Evolutionary conservation across 2,113 vertebrate species (phyloP).

Genomic region (Tricholaema leucomelas): DNA sequence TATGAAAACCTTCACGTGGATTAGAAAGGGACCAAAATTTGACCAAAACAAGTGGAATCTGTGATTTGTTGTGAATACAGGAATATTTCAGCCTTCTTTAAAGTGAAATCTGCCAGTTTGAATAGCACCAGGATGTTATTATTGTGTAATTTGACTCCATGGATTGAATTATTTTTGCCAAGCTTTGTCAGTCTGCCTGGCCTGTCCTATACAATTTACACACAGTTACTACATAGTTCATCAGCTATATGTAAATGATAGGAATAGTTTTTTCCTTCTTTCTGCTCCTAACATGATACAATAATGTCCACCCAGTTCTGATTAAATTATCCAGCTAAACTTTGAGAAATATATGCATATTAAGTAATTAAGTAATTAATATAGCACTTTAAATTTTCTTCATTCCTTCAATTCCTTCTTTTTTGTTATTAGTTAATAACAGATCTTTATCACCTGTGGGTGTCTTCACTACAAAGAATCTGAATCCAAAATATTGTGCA

Average conservation of each 20-base stretch:
- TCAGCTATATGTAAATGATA: neutral
- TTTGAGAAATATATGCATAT: neutral
- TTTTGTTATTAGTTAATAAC: neutral
- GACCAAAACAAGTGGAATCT: neutral
- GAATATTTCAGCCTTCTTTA: neutral
- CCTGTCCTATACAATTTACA: neutral
- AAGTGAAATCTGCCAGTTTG: neutral
- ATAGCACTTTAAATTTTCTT: neutral
- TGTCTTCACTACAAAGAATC: neutral
- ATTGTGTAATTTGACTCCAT: neutral
- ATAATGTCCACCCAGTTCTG: neutral
- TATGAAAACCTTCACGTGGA: neutral
- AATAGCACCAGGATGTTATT: neutral
- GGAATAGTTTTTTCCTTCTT: neutral
- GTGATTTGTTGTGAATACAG: constrained; percentile 7
- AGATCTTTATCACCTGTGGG: neutral
- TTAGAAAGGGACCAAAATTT: neutral
- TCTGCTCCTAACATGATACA: neutral
- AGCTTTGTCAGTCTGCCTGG: constrained; percentile 20
- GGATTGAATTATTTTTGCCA: constrained; percentile 29
- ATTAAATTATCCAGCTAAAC: neutral
- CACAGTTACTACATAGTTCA: constrained; percentile 13
- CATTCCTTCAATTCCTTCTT: neutral
- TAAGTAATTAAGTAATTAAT: too few species aligned
- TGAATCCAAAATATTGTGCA: neutral